Evolutionary conservation across 64 coral and sea anemone species (phyloP).

Genomic region (Anthopleura sola): DNA sequence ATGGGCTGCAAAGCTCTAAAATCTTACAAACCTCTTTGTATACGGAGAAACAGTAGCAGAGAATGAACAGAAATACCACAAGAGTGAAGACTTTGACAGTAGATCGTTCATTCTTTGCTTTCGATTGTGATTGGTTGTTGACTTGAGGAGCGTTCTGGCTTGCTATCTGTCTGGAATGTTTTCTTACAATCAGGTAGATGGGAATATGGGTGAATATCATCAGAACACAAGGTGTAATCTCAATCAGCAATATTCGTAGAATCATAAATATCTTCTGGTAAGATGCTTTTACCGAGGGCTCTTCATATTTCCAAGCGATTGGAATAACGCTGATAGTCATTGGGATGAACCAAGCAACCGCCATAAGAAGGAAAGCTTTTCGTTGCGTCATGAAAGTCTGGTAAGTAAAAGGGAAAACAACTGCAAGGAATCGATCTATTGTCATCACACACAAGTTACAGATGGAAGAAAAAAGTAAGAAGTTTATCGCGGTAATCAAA

Average conservation of each 20-base stretch:
- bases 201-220: slow-evolving; percentile 8
- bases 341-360: slow-evolving; percentile 31
- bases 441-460: slow-evolving; percentile 41
- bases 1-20: not conserved
- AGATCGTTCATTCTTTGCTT: slow-evolving; percentile 3
- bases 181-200: not conserved
- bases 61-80: not conserved
- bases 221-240: not conserved
- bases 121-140: not conserved
- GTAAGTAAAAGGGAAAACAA: slow-evolving; percentile 37
- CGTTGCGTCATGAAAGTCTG: slow-evolving; percentile 17
- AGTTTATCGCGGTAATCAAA: slow-evolving; percentile 6
- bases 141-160: not conserved
- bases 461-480: slow-evolving; percentile 34
- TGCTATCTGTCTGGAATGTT: slow-evolving; percentile 8
- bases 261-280: not conserved
- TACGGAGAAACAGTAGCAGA: not conserved
- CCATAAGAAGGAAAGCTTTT: slow-evolving; percentile 14
- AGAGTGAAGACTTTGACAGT: slow-evolving; percentile 6
- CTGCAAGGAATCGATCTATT: slow-evolving; percentile 28
- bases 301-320: not conserved
- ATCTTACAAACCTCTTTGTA: slow-evolving; percentile 3
- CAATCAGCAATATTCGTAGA: not conserved
- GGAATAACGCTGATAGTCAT: not conserved
- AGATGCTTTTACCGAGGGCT: not conserved